Evolutionary conservation across 2,888 invertebrate species (phyloP).

Genomic region (Agrilus mali): DNA sequence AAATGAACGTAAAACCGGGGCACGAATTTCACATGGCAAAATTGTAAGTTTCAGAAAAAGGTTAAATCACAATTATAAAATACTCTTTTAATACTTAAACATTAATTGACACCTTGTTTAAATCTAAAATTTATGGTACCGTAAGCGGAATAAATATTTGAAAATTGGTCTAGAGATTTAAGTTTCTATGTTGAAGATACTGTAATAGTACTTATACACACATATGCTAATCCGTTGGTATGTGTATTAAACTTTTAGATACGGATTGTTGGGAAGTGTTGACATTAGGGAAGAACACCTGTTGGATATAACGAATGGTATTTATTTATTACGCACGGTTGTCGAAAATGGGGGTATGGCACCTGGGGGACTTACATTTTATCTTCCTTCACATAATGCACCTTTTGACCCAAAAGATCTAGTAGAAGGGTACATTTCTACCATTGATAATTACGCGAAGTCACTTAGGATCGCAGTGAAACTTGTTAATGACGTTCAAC

Average conservation of each 20-base stretch:
- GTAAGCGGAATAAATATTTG: too few species aligned
- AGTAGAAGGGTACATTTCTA: conserved; percentile 39
- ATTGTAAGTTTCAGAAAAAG: conserved; percentile 36
- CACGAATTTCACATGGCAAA: conserved; percentile 49
- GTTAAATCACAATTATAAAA: too few species aligned
- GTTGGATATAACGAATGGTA: conserved; percentile 6
- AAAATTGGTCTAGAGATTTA: too few species aligned
- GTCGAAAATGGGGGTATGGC: conserved; percentile 38
- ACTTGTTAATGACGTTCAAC: conserved; percentile 41
- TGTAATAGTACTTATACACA: too few species aligned
- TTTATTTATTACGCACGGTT: conserved; percentile 11
- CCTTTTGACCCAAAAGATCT: conserved; percentile 40
- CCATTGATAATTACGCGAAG: conserved; percentile 44
- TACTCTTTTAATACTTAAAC: too few species aligned
- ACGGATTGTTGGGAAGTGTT: conserved; percentile 12
- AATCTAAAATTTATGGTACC: too few species aligned
- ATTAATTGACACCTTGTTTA: too few species aligned
- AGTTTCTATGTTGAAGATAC: too few species aligned
- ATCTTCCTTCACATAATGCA: conserved; percentile 38
- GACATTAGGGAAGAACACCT: conserved; percentile 11
- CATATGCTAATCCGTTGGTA: too few species aligned
- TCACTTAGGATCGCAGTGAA: conserved; percentile 41
- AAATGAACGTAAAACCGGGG: conserved; percentile 48
- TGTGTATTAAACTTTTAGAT: conserved; percentile 3
- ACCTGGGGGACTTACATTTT: conserved; percentile 47